A percentile compares a stretch with the other conserved stretches of the same genome.
phyloP scores from a whole-genome alignment of 2,113 vertebrate genomes.

The Gracilinanus agilis region DNA sequence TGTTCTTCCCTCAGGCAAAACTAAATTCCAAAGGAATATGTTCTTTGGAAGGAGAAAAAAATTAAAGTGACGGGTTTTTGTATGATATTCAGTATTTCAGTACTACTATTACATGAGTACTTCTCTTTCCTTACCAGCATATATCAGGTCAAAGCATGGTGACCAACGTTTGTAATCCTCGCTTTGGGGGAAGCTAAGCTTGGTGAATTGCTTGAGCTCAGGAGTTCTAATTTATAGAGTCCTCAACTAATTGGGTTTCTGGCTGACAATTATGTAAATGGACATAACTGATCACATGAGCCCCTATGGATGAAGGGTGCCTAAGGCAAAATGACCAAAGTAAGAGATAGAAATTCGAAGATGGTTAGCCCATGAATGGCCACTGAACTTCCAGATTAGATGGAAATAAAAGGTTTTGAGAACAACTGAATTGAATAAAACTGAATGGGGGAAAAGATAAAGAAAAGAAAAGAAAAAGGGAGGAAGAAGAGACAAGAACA shows the following conservation, averaged over 20 bases:
- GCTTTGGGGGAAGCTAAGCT: background rate
- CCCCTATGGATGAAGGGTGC: background rate
- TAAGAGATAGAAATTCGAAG: background rate
- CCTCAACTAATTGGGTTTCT: background rate
- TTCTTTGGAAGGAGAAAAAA: slow-evolving; percentile 47
- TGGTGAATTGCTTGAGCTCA: background rate
- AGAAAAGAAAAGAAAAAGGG: background rate
- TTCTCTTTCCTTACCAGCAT: background rate
- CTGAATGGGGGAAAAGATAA: background rate
- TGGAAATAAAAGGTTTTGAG: background rate
- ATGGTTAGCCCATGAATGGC: background rate
- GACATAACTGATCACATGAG: background rate
- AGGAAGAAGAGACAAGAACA: background rate
- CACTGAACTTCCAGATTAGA: background rate
- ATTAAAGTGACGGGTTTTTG: background rate
- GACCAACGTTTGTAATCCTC: background rate
- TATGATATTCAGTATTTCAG: background rate
- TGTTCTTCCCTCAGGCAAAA: slow-evolving; percentile 36
- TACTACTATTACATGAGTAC: background rate
- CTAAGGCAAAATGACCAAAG: background rate
- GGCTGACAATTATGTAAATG: background rate
- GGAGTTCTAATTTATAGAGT: background rate
- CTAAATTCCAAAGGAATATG: slow-evolving; percentile 15
- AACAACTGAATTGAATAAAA: background rate
- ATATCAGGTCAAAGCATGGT: background rate